Percentiles rank a stretch among this genome's conserved stretches.
Evolutionary conservation across 2,797 vertebrate species (phyloP).

Genomic region (Odontamblyopus lacepedii): DNA sequence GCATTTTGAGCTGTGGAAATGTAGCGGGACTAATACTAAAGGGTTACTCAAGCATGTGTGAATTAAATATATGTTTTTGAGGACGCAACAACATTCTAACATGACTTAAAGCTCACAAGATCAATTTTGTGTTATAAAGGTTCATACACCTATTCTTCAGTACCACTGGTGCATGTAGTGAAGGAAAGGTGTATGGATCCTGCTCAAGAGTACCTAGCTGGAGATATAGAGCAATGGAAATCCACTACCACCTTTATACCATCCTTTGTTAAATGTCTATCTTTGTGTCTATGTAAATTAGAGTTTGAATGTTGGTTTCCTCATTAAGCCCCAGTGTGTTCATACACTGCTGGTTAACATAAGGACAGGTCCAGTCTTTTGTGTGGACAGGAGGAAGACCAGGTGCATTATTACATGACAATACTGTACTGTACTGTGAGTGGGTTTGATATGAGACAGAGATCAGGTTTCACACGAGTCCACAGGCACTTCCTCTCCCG

Average conservation of each 20-base stretch:
- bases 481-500: slow-evolving; percentile 33
- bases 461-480: slow-evolving; percentile 59
- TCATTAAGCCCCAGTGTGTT: background rate
- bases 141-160: background rate
- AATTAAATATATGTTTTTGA: too few relatives aligned
- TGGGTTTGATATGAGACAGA: slow-evolving; percentile 29
- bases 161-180: background rate
- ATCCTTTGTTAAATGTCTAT: background rate
- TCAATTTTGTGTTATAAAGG: too few relatives aligned
- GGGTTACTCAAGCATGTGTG: too few relatives aligned
- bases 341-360: background rate
- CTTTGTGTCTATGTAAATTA: background rate
- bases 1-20: too few relatives aligned
- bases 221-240: background rate
- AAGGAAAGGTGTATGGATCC: too few relatives aligned
- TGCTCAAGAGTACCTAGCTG: too few relatives aligned
- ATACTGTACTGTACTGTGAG: slow-evolving; percentile 25
- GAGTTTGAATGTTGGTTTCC: background rate
- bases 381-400: slow-evolving; percentile 33
- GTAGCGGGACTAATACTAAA: too few relatives aligned
- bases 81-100: too few relatives aligned
- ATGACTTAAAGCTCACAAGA: too few relatives aligned
- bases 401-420: slow-evolving; percentile 41
- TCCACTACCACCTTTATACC: background rate
- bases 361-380: slow-evolving; percentile 13